Conservation (phyloP, 2,113 vertebrate species). For the Rafetus swinhoei region DNA sequence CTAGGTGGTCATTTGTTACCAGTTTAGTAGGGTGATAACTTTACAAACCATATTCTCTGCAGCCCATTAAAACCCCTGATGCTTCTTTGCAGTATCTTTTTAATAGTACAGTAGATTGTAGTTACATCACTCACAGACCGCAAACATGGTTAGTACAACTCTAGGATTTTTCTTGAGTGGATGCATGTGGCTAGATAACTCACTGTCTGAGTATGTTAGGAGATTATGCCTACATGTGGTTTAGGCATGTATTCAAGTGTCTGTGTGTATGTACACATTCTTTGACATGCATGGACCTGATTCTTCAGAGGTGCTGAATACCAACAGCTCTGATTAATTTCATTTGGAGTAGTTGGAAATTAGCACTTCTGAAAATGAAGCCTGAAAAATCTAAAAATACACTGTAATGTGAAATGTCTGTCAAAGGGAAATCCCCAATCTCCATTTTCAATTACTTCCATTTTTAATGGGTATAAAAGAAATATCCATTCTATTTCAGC, state of each 20-base stretch:
- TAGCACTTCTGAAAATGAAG: not conserved
- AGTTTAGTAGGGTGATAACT: not conserved
- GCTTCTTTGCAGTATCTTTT: not conserved
- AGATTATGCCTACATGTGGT: fast-evolving
- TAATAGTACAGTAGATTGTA: not conserved
- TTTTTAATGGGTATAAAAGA: not conserved
- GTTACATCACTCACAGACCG: not conserved
- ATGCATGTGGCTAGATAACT: not conserved
- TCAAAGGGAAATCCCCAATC: not conserved
- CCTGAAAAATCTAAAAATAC: not conserved
- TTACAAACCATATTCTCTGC: not conserved
- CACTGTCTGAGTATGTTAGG: not conserved
- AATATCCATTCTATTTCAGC: not conserved
- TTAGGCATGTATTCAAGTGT: not conserved
- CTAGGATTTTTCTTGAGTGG: not conserved
- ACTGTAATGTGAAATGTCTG: not conserved
- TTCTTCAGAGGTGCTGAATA: not conserved
- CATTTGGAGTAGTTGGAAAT: not conserved
- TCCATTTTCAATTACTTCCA: conserved; percentile 19
- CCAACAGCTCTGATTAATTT: conserved; percentile 12
- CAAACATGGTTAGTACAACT: not conserved
- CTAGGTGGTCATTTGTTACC: not conserved
- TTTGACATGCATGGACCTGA: not conserved
- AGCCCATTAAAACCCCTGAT: not conserved
- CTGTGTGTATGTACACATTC: not conserved